phyloP scores from a whole-genome alignment of 2,888 invertebrate genomes.

The Gymnocheta viridis region DNA sequence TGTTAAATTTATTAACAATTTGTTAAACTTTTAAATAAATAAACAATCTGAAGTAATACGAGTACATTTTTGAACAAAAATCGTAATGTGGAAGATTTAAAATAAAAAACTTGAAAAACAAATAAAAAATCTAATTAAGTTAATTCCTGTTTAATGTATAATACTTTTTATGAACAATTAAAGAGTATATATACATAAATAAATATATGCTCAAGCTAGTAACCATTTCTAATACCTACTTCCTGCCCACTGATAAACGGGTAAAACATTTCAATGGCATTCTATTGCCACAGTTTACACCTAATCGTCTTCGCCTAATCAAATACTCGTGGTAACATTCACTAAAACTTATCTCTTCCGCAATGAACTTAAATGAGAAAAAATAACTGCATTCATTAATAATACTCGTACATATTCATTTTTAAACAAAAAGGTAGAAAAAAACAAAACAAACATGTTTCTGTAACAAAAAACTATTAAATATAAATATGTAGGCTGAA shows the following conservation, averaged over 20 bases:
- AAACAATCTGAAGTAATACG: background rate
- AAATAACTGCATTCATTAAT: conserved; percentile 47
- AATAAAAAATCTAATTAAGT: background rate
- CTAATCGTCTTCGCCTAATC: conserved; percentile 34
- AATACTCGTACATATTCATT: background rate
- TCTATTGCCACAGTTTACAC: conserved; percentile 48
- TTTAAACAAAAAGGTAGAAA: conserved; percentile 34
- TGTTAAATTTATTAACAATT: conserved; percentile 44
- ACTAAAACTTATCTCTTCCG: conserved; percentile 55
- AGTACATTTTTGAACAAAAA: background rate
- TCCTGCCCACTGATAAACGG: conserved; percentile 15
- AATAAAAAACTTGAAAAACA: background rate
- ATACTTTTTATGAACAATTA: background rate
- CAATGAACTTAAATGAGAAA: conserved; percentile 25
- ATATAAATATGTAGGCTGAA: conserved; percentile 35
- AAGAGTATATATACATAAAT: no score
- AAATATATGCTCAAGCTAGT: background rate
- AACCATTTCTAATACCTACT: background rate
- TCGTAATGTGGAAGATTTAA: background rate
- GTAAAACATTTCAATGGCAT: conserved; percentile 2
- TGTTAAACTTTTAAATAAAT: conserved; percentile 35
- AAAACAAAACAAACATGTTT: conserved; percentile 51
- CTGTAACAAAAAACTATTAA: conserved; percentile 10
- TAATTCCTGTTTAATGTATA: background rate
- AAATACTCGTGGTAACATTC: background rate